Base-by-base conservation (phyloP, 1,140 invertebrate species). In the Holcopasites calliopsidis region DNA sequence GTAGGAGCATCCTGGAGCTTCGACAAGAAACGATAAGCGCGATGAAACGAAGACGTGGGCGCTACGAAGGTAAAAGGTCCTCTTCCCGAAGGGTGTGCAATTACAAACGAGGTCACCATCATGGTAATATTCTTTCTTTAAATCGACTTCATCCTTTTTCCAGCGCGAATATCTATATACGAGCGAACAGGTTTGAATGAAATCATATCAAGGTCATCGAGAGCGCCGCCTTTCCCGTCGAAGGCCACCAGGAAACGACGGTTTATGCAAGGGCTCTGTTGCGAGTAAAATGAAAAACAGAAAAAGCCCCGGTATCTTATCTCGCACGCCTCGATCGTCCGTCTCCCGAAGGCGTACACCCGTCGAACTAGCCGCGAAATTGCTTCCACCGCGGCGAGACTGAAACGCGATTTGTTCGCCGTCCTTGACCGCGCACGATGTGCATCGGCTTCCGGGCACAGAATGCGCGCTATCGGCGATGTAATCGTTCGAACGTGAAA, bases 171-270 rank as follows among this genome's bases (percentile, higher is more conserved):
- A n/a, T n/a, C n/a, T 11, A 40, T n/a, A 33, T 42, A n/a, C 28
- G 49, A 26, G 50, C 40, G 77, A 82, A 76, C 80, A 71, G 76
- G 81, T 83, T 78, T 79, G 72, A 73, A 83, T 81, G 82, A 78
- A 78, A 58, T 70, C 61, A 73, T 82, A 84, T 77, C 82, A 82
- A 85, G 83, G 77, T 75, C 70, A 47, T 64, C 44, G 16, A 50
- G 60, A 64, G 38, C 54, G n/a, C 54, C 26, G 38, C 80, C 68
- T 85, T 85, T 79, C 79, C 62, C 74, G 38, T 55, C 66, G 73
- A 84, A 85, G 76, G 83, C 58, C 76, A 74, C 18, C 70, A 77
- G 76, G 72, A 85, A 84, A 82, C 47, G 73, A 52, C 60, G 55
- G 55, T 77, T 85, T 50, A 64, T 61, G 62, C 62, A 66, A 80